A percentile compares a stretch with the other conserved stretches of the same genome.
Evolutionary conservation across 2,113 vertebrate genomes (phyloP).

Genomic region (Petrocephalus zakoni): DNA sequence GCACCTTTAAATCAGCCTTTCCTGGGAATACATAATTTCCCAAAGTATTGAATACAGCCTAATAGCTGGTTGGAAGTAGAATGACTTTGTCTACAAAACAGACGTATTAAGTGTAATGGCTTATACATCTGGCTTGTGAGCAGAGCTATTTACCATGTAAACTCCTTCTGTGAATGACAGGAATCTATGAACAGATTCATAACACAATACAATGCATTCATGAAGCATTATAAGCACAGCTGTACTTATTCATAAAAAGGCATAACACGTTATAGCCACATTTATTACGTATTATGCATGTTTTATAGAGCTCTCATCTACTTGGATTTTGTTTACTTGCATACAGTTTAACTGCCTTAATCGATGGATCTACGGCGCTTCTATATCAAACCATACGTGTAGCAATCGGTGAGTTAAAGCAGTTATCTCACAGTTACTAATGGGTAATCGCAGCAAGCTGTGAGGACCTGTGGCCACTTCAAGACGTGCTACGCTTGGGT

Average conservation of each 20-base stretch:
- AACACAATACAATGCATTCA: too few relatives aligned
- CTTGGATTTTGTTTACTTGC: not conserved
- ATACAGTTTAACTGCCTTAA: not conserved
- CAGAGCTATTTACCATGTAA: not conserved
- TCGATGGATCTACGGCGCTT: not conserved
- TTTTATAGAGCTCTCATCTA: too few relatives aligned
- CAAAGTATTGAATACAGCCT: not conserved
- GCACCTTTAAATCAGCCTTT: not conserved
- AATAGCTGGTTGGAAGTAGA: not conserved
- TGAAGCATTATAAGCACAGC: too few relatives aligned
- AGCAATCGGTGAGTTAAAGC: not conserved
- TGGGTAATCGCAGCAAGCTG: too few relatives aligned
- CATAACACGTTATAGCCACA: too few relatives aligned
- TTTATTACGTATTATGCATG: too few relatives aligned
- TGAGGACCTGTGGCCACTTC: not conserved
- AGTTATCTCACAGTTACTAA: not conserved
- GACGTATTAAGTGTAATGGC: not conserved
- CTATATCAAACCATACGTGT: not conserved
- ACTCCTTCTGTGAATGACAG: too few relatives aligned
- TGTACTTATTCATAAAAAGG: too few relatives aligned
- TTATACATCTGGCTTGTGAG: not conserved
- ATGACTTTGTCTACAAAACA: not conserved
- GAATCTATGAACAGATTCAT: too few relatives aligned
- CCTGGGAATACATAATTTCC: not conserved
- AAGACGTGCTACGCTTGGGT: not conserved